Percentiles rank a stretch among this genome's conserved stretches.
phyloP scores from a whole-genome alignment of 2,113 vertebrate species.

The Plestiodon gilberti region DNA sequence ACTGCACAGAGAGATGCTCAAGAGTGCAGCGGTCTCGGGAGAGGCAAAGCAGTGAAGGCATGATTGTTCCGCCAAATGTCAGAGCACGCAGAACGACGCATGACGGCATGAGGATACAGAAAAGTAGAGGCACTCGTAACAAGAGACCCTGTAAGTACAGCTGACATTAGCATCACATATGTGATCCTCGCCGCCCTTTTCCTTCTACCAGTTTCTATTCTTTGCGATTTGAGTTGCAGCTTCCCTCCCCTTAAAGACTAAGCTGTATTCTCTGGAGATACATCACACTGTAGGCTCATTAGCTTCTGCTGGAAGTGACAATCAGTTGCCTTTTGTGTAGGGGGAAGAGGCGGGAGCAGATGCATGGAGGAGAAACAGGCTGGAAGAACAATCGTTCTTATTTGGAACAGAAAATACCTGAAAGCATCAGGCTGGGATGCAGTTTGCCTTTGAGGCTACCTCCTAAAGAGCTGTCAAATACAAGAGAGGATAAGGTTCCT shows the following conservation, averaged over 20 bases:
- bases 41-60: too few relatives aligned
- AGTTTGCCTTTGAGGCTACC: not conserved
- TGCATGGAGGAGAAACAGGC: not conserved
- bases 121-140: too few relatives aligned
- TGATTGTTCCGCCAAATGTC: too few relatives aligned
- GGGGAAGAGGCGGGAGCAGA: not conserved
- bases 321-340: conserved; percentile 36
- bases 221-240: not conserved
- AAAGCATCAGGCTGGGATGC: not conserved
- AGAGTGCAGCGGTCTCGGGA: too few relatives aligned
- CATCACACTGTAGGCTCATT: conserved; percentile 52
- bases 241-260: not conserved
- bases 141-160: too few relatives aligned
- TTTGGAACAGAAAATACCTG: not conserved
- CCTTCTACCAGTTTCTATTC: not conserved
- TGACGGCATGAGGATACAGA: too few relatives aligned
- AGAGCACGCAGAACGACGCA: too few relatives aligned
- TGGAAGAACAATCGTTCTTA: not conserved
- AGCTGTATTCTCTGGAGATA: not conserved
- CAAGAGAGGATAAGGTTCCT: too few relatives aligned
- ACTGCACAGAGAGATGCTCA: too few relatives aligned
- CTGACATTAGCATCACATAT: too few relatives aligned
- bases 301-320: conserved; percentile 11
- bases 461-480: not conserved
- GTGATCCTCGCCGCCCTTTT: not conserved